These are phyloP conservation scores for Tenthredo scrophulariae DNA, from an alignment of 2,888 invertebrate species.

Conservation along the genomic window DNA sequence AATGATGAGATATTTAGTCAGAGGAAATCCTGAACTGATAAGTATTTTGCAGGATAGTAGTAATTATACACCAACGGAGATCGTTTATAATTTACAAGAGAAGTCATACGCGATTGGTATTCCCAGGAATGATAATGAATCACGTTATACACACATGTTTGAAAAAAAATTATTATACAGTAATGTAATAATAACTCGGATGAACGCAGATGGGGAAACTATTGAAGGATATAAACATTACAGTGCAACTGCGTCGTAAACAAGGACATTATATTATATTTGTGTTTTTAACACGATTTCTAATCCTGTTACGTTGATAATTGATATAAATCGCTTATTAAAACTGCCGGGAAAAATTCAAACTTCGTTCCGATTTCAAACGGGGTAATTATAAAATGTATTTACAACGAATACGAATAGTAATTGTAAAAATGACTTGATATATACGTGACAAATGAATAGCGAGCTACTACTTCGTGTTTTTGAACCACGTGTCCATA, in stretches of 20 bases:
- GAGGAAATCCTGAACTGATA: constrained; percentile 39
- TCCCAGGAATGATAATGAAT: not conserved
- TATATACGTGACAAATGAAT: not conserved
- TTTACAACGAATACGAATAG: not conserved
- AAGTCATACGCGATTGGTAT: constrained; percentile 11
- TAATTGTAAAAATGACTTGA: not conserved
- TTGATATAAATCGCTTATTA: not conserved
- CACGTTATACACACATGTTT: not conserved
- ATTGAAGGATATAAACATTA: too few species aligned
- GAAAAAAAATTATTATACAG: too few species aligned
- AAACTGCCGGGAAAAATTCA: constrained; percentile 37
- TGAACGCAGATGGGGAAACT: too few species aligned
- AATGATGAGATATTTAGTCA: not conserved
- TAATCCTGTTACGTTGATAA: not conserved
- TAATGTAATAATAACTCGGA: too few species aligned
- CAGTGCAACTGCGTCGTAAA: too few species aligned
- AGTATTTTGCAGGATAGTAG: constrained; percentile 1
- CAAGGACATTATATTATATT: too few species aligned
- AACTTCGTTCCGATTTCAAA: not conserved
- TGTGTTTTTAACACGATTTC: not conserved
- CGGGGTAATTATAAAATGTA: not conserved
- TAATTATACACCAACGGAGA: not conserved
- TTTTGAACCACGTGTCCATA: not conserved
- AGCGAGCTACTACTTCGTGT: not conserved
- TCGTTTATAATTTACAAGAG: not conserved